phyloP scores from a whole-genome alignment of 2,888 invertebrate species.

The Hipparchia semele region DNA sequence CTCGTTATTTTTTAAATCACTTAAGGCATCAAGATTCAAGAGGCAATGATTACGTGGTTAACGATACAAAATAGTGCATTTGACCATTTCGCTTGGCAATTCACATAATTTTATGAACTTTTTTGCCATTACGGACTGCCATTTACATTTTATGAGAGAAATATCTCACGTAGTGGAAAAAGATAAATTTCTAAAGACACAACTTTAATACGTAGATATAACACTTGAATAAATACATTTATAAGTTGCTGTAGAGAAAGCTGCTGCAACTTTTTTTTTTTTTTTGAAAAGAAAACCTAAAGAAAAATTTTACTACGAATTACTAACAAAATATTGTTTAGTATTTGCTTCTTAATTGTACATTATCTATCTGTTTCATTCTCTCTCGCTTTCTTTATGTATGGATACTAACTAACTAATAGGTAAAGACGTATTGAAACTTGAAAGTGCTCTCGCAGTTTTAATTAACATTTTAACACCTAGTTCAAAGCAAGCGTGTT shows the following conservation, averaged over 20 bases:
- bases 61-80: conserved; percentile 11
- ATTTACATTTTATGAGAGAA: conserved; percentile 14
- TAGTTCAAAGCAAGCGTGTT: too few species aligned
- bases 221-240: conserved; percentile 9
- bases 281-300: background rate
- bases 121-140: conserved; percentile 4
- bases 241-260: conserved; percentile 1
- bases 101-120: conserved; percentile 17
- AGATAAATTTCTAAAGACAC: conserved; percentile 9
- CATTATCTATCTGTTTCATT: too few species aligned
- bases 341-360: too few species aligned
- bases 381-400: too few species aligned
- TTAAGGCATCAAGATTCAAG: conserved; percentile 1
- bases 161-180: conserved; percentile 12
- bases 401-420: too few species aligned
- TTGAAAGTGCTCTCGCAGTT: too few species aligned
- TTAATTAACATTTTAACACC: too few species aligned
- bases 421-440: too few species aligned
- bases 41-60: conserved; percentile 16
- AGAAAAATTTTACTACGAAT: background rate
- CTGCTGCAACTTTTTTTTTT: background rate
- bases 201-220: conserved; percentile 1
- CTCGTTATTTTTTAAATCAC: conserved; percentile 7
- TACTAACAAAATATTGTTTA: too few species aligned
- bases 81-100: conserved; percentile 5